Conservation (phyloP, 1,140 invertebrate genomes). For the Saccostrea echinata region DNA sequence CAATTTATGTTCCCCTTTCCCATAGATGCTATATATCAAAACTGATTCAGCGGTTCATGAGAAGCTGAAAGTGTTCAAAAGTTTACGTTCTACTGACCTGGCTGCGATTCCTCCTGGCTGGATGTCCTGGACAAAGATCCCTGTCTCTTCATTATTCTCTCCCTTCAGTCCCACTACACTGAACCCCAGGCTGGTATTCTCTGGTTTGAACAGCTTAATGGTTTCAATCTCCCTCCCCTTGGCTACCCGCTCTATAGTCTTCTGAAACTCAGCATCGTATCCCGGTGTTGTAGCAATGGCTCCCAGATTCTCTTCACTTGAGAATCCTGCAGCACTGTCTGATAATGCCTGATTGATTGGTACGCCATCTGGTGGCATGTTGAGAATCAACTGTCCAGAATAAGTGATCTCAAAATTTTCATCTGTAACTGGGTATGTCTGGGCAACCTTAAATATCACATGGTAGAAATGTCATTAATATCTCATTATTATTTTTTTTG, state of each 20-base stretch:
- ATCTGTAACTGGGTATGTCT: conserved; percentile 65
- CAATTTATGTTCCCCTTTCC: no score
- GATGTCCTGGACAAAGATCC: conserved; percentile 90
- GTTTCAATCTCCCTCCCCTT: conserved; percentile 84
- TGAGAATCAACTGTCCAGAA: conserved; percentile 70
- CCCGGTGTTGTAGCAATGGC: conserved; percentile 64
- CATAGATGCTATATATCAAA: neutral
- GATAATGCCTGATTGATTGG: conserved; percentile 55
- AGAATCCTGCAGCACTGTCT: conserved; percentile 58
- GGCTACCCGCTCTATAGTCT: conserved; percentile 84
- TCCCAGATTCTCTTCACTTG: conserved; percentile 49
- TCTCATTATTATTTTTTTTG: no score
- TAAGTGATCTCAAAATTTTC: conserved; percentile 72
- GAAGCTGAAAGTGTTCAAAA: neutral
- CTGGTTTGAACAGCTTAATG: conserved; percentile 86
- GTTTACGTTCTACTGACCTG: conserved; percentile 81
- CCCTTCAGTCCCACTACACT: conserved; percentile 88
- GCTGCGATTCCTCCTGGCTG: conserved; percentile 87
- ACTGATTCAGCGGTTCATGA: neutral
- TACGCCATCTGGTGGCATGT: conserved; percentile 56
- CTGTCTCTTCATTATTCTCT: conserved; percentile 85
- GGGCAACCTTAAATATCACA: conserved; percentile 54
- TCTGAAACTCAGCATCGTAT: conserved; percentile 83
- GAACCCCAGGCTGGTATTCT: conserved; percentile 88
- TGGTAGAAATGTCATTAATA: no score